Conservation (phyloP, 2,113 vertebrate genomes). For the Phyllostomus hastatus region DNA sequence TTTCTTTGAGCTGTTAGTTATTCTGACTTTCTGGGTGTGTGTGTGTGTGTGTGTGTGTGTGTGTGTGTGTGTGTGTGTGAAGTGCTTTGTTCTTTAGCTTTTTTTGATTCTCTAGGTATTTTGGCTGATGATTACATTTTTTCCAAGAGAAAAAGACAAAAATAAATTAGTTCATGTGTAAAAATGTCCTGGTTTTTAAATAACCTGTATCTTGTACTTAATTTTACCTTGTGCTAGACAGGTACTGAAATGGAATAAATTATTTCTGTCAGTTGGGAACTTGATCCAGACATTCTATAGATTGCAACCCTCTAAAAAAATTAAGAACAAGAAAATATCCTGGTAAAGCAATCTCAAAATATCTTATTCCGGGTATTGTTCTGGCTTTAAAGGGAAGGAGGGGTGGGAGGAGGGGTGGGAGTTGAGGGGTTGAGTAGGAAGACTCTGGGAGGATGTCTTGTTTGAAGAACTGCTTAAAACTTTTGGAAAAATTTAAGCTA, state of each 20-base stretch:
- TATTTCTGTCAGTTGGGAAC: slow-evolving; percentile 46
- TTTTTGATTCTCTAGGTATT: slow-evolving; percentile 52
- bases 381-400: slow-evolving; percentile 63
- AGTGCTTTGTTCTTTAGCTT: slow-evolving; percentile 75
- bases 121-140: slow-evolving; percentile 25
- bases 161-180: slow-evolving; percentile 28
- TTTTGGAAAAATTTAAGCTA: slow-evolving; percentile 41
- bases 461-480: slow-evolving; percentile 60
- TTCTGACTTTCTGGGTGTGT: slow-evolving; percentile 60
- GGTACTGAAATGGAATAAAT: slow-evolving; percentile 56
- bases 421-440: background rate
- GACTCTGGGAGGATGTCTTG: slow-evolving; percentile 42
- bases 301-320: slow-evolving; percentile 43
- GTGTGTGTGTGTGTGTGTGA: background rate
- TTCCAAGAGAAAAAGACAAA: slow-evolving; percentile 44
- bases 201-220: slow-evolving; percentile 1
- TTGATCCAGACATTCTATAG: slow-evolving; percentile 64
- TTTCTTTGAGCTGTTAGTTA: slow-evolving; percentile 75
- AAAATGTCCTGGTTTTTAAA: slow-evolving; percentile 37
- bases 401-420: slow-evolving; percentile 33
- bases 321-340: slow-evolving; percentile 67
- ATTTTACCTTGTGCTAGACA: slow-evolving; percentile 40
- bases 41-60: background rate
- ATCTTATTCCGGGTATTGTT: slow-evolving; percentile 70
- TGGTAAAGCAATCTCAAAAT: slow-evolving; percentile 71